A percentile compares a stretch with the other conserved stretches of the same genome.
phyloP scores from a whole-genome alignment of 1,140 invertebrate genomes.

The Rhyzopertha dominica region DNA sequence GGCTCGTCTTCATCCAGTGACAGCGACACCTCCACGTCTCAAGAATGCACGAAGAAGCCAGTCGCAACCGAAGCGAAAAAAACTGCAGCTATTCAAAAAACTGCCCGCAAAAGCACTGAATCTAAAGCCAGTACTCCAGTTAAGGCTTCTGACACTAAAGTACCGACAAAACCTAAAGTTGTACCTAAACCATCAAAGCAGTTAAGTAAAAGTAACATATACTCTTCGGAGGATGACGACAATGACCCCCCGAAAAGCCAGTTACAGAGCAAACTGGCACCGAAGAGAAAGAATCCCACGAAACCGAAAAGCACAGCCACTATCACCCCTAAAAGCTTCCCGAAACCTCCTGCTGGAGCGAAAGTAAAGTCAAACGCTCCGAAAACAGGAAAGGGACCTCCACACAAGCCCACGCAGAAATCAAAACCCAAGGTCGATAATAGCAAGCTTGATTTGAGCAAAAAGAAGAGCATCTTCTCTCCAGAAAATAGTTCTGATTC shows the following conservation, averaged over 20 bases:
- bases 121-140: conserved; percentile 31
- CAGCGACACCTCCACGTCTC: conserved; percentile 50
- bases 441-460: conserved; percentile 52
- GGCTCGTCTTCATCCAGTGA: conserved; percentile 66
- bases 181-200: conserved; percentile 45
- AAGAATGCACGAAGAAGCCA: conserved; percentile 44
- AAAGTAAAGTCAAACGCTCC: conserved; percentile 17
- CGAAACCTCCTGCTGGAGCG: conserved; percentile 46
- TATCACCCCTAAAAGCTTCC: conserved; percentile 53
- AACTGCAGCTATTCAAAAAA: conserved; percentile 47
- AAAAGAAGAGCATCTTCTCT: conserved; percentile 78
- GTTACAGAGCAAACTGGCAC: conserved; percentile 29
- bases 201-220: conserved; percentile 34
- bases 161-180: conserved; percentile 13
- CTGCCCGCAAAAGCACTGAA: conserved; percentile 43
- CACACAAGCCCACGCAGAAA: background rate
- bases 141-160: conserved; percentile 15
- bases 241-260: conserved; percentile 13
- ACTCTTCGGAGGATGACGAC: conserved; percentile 54
- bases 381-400: conserved; percentile 14
- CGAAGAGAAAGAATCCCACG: conserved; percentile 44
- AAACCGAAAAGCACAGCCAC: conserved; percentile 43
- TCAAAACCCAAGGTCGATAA: conserved; percentile 27
- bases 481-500: conserved; percentile 76
- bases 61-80: conserved; percentile 47